Conservation (phyloP, 2,888 invertebrate species). For the Andrena flavipes region DNA sequence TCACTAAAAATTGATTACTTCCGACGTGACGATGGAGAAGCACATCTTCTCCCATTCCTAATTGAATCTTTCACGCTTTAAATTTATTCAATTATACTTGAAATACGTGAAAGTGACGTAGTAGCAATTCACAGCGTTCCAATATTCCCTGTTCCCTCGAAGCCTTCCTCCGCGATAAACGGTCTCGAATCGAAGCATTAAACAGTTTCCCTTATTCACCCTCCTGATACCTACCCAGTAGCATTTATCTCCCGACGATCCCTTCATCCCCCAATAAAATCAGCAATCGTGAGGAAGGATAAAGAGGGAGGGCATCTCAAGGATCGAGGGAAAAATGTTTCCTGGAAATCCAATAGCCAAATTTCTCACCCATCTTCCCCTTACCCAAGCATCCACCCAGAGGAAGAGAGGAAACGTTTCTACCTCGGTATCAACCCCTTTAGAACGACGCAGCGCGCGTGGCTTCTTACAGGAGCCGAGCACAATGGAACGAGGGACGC, state of each 20-base stretch:
- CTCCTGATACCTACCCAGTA: not conserved
- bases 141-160: too few relatives aligned
- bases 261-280: constrained; percentile 18
- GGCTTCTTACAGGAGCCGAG: not conserved
- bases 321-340: constrained; percentile 13
- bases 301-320: not conserved
- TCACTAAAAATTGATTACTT: constrained; percentile 10
- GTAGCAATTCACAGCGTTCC: too few relatives aligned
- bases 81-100: too few relatives aligned
- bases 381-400: not conserved
- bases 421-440: not conserved
- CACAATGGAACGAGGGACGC: not conserved
- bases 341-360: not conserved
- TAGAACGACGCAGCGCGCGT: not conserved
- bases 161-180: not conserved
- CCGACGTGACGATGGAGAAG: not conserved
- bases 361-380: constrained; percentile 7
- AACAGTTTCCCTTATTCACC: not conserved
- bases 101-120: too few relatives aligned
- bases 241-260: constrained; percentile 16
- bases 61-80: too few relatives aligned
- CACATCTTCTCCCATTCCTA: too few relatives aligned
- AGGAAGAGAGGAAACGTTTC: not conserved
- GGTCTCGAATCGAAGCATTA: constrained; percentile 4
- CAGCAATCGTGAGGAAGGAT: not conserved